Evolutionary conservation across 2,888 invertebrate species (phyloP), one percentile per base, ranked within the genome.

Genomic region (Phanerotoma sp.): DNA sequence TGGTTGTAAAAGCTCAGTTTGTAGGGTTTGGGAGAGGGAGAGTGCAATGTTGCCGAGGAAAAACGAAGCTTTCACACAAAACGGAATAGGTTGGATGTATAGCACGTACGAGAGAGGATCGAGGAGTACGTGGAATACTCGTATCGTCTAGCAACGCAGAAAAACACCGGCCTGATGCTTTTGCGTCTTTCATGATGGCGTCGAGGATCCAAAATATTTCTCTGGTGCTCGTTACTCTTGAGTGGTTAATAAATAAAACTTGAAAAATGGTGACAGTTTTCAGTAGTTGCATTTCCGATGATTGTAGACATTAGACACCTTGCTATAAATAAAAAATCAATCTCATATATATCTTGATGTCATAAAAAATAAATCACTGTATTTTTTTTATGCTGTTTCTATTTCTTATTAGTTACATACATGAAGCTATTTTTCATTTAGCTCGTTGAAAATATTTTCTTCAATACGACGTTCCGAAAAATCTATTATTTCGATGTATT

Each of bases 181-280:
- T 52, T 40, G 16, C 25, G 45, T 55, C 50, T 55, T 55, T 55
- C 55, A 55, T 55, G 54, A 54, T 54, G 46, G 45, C 50, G 50
- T 37, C 40, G 47, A 28, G 15, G 44, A 18, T 20, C 42, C n/a
- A 13, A 42, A 42, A 42, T 22, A 22, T 49, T 40, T 21, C 15
- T 28, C 30, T 20, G 9, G 5, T 48, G 5, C n/a, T 22, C 40
- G 40, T 47, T 53, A 53, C 25, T 47, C 40, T 25, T 35, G 37
- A 48, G 54, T 54, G 49, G 28, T 54, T 50, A 45, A 54, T 54
- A 54, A 54, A 54, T 54, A 54, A 54, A 42, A 13, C n/a, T 22
- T 44, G 25, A 38, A 38, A 45, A 49, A 49, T 30, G 22, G 20
- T 35, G 10, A 45, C 28, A 16, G 15, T 15, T 50, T 49, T 42